These are phyloP conservation scores for Xylota segnis DNA, from an alignment of 2,888 invertebrate genomes.

Conservation along the genomic window DNA sequence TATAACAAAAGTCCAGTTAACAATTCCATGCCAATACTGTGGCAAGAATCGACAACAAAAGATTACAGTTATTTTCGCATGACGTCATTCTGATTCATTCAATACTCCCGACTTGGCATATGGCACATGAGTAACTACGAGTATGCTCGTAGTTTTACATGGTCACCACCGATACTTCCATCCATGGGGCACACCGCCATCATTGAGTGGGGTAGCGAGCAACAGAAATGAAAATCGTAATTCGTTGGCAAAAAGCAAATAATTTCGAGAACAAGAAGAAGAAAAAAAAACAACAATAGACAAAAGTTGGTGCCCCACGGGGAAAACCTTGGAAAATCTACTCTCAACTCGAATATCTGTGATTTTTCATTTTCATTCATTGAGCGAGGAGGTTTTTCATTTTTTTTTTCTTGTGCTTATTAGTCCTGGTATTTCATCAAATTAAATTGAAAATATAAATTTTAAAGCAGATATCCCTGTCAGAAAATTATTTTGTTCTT, in stretches of 20 bases:
- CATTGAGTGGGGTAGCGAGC: conserved; percentile 26
- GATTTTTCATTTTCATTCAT: conserved; percentile 54
- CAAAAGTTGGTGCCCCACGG: conserved; percentile 15
- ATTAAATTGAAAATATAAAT: conserved; percentile 50
- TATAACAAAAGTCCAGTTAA: conserved; percentile 47
- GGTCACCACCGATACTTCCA: conserved; percentile 33
- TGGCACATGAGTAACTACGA: conserved; percentile 3
- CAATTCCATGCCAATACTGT: conserved; percentile 24
- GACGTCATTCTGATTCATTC: conserved; percentile 69
- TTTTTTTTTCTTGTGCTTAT: conserved; percentile 19
- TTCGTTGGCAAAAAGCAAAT: conserved; percentile 51
- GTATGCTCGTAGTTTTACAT: conserved; percentile 44
- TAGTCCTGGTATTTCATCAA: conserved; percentile 38
- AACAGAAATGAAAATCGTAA: conserved; percentile 46
- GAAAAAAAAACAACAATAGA: conserved; percentile 18
- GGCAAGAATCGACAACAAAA: conserved; percentile 48
- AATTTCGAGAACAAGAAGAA: conserved; percentile 38
- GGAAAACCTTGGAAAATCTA: conserved; percentile 50
- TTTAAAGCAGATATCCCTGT: conserved; percentile 29
- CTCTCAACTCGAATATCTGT: conserved; percentile 32
- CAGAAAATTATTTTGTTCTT: conserved; percentile 6
- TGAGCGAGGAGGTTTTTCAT: conserved; percentile 12
- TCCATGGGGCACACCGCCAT: conserved; percentile 18
- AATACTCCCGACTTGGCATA: conserved; percentile 31
- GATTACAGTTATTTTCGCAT: conserved; percentile 50